phyloP scores from a whole-genome alignment of 64 coral and sea anemone genomes.

The Orbicella faveolata region DNA sequence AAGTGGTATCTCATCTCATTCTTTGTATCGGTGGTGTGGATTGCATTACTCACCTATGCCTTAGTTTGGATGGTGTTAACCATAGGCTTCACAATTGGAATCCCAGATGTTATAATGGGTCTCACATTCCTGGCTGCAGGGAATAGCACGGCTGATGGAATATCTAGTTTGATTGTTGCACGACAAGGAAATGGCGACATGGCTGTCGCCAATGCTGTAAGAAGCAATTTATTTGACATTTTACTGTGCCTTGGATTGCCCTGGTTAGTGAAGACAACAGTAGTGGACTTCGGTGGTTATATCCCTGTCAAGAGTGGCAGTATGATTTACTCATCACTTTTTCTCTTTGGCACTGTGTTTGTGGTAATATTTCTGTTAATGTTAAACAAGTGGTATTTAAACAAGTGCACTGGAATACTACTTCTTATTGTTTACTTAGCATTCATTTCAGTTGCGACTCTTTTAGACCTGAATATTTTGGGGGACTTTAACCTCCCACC shows the following conservation, averaged over 20 bases:
- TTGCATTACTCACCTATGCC: conserved; percentile 70
- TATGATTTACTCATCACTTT: conserved; percentile 70
- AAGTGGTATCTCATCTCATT: conserved; percentile 72
- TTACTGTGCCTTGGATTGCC: conserved; percentile 80
- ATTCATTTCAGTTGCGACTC: conserved; percentile 75
- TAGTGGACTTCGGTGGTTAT: conserved; percentile 17
- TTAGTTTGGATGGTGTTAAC: conserved; percentile 89
- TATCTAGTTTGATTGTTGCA: conserved; percentile 81
- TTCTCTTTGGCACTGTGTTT: conserved; percentile 68
- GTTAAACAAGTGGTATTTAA: conserved; percentile 77
- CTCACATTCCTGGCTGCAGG: conserved; percentile 88
- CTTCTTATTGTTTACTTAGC: conserved; percentile 68
- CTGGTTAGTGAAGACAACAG: conserved; percentile 75
- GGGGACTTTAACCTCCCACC: too few species aligned
- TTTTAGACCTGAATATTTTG: conserved; percentile 32
- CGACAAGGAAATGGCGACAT: conserved; percentile 88
- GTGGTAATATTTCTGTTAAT: conserved; percentile 37
- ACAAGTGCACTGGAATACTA: conserved; percentile 61
- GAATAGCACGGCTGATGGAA: conserved; percentile 79
- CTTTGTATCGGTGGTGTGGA: conserved; percentile 65
- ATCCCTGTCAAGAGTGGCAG: conserved; percentile 57
- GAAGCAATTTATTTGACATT: conserved; percentile 89
- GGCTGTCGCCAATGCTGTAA: conserved; percentile 81
- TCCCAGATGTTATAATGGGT: conserved; percentile 88
- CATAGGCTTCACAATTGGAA: conserved; percentile 87